Percentiles rank a stretch among this genome's conserved stretches.
These are phyloP conservation scores for Argopecten irradians DNA, from an alignment of 1,140 invertebrate genomes.

Conservation along the genomic window DNA sequence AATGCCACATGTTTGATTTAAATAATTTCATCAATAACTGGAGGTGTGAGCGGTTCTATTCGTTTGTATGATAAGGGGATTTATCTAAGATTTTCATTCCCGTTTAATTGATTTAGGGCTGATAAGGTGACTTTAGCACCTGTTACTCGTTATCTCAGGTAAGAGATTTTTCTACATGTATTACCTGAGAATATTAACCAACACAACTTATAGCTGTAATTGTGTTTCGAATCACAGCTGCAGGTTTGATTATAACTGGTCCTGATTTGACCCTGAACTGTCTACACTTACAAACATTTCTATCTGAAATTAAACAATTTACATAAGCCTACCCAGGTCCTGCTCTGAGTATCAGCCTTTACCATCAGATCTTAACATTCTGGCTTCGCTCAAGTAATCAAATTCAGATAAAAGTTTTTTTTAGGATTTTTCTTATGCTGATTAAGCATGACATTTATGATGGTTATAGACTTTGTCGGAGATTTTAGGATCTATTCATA, in stretches of 20 bases:
- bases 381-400: not conserved
- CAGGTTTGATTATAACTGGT: not conserved
- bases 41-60: not conserved
- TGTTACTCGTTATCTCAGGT: not conserved
- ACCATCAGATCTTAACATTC: not conserved
- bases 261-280: no score
- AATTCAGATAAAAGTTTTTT: conserved; percentile 11
- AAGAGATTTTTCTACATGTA: not conserved
- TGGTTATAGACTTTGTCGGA: not conserved
- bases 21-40: not conserved
- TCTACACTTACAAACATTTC: not conserved
- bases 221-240: not conserved
- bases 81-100: not conserved
- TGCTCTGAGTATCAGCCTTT: not conserved
- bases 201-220: not conserved
- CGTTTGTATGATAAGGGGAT: not conserved
- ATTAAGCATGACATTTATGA: not conserved
- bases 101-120: not conserved
- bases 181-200: conserved; percentile 6
- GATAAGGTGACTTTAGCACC: conserved; percentile 8
- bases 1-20: conserved; percentile 2
- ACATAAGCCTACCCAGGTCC: not conserved
- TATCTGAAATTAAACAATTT: not conserved
- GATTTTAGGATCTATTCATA: not conserved
- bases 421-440: not conserved